phyloP scores from a whole-genome alignment of 2,113 vertebrate species.

The Colaptes auratus region DNA sequence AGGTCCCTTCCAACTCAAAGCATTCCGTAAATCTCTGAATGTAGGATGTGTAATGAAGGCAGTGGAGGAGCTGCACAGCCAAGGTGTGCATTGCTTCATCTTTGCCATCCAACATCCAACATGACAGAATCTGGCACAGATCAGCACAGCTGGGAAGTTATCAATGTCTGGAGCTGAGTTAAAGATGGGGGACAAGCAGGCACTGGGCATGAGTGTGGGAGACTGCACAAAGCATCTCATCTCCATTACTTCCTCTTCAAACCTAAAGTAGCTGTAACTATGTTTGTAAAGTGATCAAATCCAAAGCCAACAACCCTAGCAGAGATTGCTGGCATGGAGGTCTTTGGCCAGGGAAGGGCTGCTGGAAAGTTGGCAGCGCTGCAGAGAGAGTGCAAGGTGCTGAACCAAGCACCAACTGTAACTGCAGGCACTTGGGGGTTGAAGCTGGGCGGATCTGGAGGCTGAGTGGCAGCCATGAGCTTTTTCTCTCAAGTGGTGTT shows the following conservation, averaged over 20 bases:
- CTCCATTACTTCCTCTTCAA: not conserved
- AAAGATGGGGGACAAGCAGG: not conserved
- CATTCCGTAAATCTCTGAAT: too few species aligned
- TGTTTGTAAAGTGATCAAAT: not conserved
- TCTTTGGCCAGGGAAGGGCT: not conserved
- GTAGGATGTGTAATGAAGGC: not conserved
- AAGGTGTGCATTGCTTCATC: fast-evolving
- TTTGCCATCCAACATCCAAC: not conserved
- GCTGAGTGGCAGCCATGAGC: not conserved
- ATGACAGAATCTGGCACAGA: constrained; percentile 46
- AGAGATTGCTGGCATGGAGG: not conserved
- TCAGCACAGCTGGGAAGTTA: not conserved
- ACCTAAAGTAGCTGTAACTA: not conserved
- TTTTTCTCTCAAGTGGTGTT: not conserved
- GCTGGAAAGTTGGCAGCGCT: not conserved
- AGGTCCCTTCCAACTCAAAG: too few species aligned
- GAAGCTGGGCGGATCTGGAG: not conserved
- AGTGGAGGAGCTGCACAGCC: not conserved
- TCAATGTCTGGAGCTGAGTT: fast-evolving
- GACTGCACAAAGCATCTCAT: not conserved
- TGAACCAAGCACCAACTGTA: not conserved
- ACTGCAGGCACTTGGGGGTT: not conserved
- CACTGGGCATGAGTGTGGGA: not conserved
- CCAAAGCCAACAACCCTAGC: not conserved
- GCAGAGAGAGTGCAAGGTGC: not conserved